Percentiles rank a stretch among this genome's conserved stretches.
Conservation (phyloP, 2,113 vertebrate genomes). For the Felis catus region F.catus_Fca126_mat1.0 CM031428.1:37488501-37489000, state of each 20-base stretch:
- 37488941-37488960: background rate
- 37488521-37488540: background rate
- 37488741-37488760: background rate
- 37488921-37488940: background rate
- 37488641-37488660: background rate
- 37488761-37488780: too few relatives aligned
- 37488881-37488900: background rate
- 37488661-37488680: background rate
- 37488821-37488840: rapidly evolving
- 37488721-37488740: too few relatives aligned
- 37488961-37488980: background rate
- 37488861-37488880: background rate
- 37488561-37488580: rapidly evolving
- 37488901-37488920: background rate
- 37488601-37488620: background rate
- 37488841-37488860: background rate
- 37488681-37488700: background rate
- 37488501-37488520: background rate
- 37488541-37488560: background rate
- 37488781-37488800: background rate
- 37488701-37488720: too few relatives aligned
- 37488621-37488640: background rate
- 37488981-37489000: background rate
- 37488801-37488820: too few relatives aligned
- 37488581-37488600: background rate